Base-by-base conservation (phyloP, 2,797 vertebrate species). In the Trichosurus vulpecula region DNA sequence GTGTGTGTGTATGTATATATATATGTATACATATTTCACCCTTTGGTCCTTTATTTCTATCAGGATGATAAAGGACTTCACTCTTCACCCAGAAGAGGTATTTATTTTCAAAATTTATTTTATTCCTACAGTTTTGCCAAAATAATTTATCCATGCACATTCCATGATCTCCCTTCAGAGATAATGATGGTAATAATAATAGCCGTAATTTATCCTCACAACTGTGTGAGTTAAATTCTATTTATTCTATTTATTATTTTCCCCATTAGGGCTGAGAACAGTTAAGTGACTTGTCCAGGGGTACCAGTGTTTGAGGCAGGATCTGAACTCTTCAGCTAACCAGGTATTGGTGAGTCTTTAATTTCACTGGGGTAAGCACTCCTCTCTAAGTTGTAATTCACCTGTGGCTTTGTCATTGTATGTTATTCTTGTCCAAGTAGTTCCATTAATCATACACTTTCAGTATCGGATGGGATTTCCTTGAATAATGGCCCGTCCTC, bases 1-100 rank as follows among this genome's bases (percentile, higher is more conserved):
- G 22, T 14, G 0, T 55, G 6, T 25, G 57, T 10, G 6, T 57
- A 29, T 29, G 6, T 10, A 9, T 30, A 19, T 55, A 55, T 22
- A 3, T 55, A 55, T 4, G 27, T 25, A 56, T 25, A 27, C 25
- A 56, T 22, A 29, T 25, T 56, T 10, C 89, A 9, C 6, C 25
- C 31, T 30, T 52, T 1, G 57, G 52, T 12, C 74, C 58, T 96
- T 94, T 95, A 90, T 31, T 54, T 96, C 19, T 30, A 51, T 91
- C 93, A 74, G 81, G n/a, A n/a, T n/a, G 54, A 14, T 52, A 94
- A 97, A 94, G 87, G 54, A 74, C 74, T 89, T 58, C 0, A 56
- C 16, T 22, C 61, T 47, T 93, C 57, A 54, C 92, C 94, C 81
- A n/a, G 57, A 66, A 95, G 30, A 55, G 66, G 11, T 74, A n/a